Conservation (phyloP, 2,797 vertebrate genomes). For the Zalophus californianus region DNA sequence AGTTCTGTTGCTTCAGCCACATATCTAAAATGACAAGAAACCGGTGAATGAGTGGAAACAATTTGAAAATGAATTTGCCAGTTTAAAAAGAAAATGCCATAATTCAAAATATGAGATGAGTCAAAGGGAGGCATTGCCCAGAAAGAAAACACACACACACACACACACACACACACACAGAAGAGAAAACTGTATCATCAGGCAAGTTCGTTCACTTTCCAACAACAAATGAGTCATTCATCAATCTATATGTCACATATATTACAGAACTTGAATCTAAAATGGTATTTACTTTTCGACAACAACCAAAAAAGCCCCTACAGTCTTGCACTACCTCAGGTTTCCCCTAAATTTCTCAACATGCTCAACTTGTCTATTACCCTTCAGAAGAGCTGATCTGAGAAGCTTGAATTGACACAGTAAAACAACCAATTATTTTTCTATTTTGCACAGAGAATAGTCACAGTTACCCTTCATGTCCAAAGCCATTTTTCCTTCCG, state of each 20-base stretch:
- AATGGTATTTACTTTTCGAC: slow-evolving; percentile 66
- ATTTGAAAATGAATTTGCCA: slow-evolving; percentile 56
- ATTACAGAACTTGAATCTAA: slow-evolving; percentile 47
- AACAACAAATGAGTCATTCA: slow-evolving; percentile 75
- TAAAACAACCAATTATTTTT: slow-evolving; percentile 38
- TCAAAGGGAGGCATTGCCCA: slow-evolving; percentile 49
- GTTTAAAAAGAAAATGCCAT: not conserved
- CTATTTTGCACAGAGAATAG: not conserved
- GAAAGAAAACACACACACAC: slow-evolving; percentile 4
- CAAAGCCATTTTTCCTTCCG: slow-evolving; percentile 58
- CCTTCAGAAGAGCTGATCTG: slow-evolving; percentile 59
- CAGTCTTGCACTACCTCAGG: slow-evolving; percentile 42
- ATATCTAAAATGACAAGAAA: slow-evolving; percentile 40
- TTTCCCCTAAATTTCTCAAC: slow-evolving; percentile 67
- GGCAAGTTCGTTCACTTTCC: slow-evolving; percentile 84
- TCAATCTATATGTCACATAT: slow-evolving; percentile 12
- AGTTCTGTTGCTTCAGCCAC: not conserved
- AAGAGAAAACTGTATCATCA: slow-evolving; percentile 71
- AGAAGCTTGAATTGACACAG: not conserved
- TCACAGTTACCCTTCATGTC: not conserved
- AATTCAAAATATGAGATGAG: slow-evolving; percentile 41
- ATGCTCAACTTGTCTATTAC: slow-evolving; percentile 19
- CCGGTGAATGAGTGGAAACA: not conserved
- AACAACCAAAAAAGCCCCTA: slow-evolving; percentile 57
- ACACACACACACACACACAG: not conserved